Evolutionary conservation across 92 coral and sea anemone species (phyloP).

Genomic region (Parazoanthus darwini): DNA sequence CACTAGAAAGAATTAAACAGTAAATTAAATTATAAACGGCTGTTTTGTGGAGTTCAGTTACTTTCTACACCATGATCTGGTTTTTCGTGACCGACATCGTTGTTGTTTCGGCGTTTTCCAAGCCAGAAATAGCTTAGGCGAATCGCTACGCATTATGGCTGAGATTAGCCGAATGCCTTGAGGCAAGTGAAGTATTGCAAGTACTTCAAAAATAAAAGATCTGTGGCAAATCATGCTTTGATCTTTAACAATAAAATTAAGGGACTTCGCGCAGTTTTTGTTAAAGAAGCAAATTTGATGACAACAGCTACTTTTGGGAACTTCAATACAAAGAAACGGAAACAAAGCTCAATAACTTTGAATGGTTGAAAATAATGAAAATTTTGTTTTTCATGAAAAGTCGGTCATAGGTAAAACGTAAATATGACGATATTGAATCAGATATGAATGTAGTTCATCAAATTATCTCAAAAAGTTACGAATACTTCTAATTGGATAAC

Average conservation of each 20-base stretch:
- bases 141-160: neutral
- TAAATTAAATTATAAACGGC: no score
- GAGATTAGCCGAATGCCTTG: neutral
- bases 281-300: neutral
- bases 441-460: neutral
- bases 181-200: neutral
- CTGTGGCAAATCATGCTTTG: neutral
- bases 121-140: neutral
- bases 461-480: neutral
- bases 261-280: neutral
- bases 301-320: neutral
- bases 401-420: neutral
- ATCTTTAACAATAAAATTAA: no score
- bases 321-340: neutral
- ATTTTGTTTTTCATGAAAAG: no score
- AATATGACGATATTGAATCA: neutral
- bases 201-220: neutral
- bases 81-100: neutral
- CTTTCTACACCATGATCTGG: neutral
- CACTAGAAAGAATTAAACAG: neutral
- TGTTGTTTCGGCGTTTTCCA: neutral
- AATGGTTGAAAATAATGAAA: neutral
- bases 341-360: neutral
- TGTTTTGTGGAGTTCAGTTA: neutral
- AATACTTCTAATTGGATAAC: neutral